Evolutionary conservation across 2,888 invertebrate species (phyloP), one percentile per base, ranked within the genome.

Genomic region (Drosophila tripunctata): DNA sequence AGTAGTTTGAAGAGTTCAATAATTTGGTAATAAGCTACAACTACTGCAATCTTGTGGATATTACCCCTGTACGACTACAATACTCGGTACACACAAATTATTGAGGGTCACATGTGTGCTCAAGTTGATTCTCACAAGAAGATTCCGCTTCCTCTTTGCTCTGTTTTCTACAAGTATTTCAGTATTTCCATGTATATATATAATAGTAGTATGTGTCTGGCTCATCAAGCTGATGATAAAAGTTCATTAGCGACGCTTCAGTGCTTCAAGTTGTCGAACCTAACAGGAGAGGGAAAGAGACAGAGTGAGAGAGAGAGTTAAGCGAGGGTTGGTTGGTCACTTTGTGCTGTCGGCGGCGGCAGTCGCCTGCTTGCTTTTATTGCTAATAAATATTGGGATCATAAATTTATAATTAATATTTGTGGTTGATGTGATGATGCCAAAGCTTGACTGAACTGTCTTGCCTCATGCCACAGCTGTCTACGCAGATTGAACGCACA

Each of bases 341-440:
- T 43, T 48, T 40, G 50, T 22, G 22, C 40, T 30, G 33, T 41
- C 54, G 35, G 38, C 40, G 52, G 44, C 43, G 36, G 51, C 30
- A 36, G 54, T 45, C 75, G 83, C 78, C 83, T 60, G 81, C 85
- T 83, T 75, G 84, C 41, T 62, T 75, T 83, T 83, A 83, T 83
- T 68, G 77, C 75, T 61, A 66, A 86, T 83, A 83, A 83, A 81
- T 83, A 83, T 81, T 72, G 77, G 66, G 66, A 62, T 65, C 84
- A 83, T 81, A 77, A 83, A 86, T 83, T 83, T 78, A 81, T 83
- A 86, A 83, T 83, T 86, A 83, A 86, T 84, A 75, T 78, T 74
- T 73, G 65, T 60, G 63, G 45, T 61, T 58, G 31, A 35, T 47
- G 21, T 31, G 27, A 27, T 27, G 27, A 36, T 36, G 50, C 12